Percentiles rank a stretch among this genome's conserved stretches.
Conservation (phyloP, 2,888 invertebrate species). For the Hyposoter dolosus region DNA sequence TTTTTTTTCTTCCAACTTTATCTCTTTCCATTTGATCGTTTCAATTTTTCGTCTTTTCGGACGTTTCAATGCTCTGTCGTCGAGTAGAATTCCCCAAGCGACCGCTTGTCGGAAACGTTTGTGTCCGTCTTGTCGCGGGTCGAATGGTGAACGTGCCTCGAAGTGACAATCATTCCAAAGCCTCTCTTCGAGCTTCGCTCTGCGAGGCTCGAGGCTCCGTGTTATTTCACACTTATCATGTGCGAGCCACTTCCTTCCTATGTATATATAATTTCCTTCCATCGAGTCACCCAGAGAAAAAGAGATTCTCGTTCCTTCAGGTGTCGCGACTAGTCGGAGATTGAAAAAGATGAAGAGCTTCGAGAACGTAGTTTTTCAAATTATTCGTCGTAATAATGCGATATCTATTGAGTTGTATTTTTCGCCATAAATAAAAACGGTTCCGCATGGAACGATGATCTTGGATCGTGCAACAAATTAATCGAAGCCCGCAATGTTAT, state of each 20-base stretch:
- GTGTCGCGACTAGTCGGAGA: conserved; percentile 2
- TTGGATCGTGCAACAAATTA: not conserved
- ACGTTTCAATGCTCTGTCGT: conserved; percentile 29
- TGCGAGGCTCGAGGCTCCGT: conserved; percentile 17
- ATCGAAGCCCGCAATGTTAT: too few relatives aligned
- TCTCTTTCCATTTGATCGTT: conserved; percentile 13
- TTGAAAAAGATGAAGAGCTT: not conserved
- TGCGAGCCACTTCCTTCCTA: conserved; percentile 58
- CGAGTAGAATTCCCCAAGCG: conserved; percentile 44
- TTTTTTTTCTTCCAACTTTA: conserved; percentile 1
- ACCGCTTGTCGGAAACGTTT: conserved; percentile 59
- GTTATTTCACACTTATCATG: conserved; percentile 27
- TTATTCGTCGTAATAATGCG: not conserved
- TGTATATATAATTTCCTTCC: conserved; percentile 54
- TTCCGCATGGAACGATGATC: not conserved
- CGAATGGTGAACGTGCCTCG: conserved; percentile 61
- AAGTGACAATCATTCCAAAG: conserved; percentile 56
- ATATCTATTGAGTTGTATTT: not conserved
- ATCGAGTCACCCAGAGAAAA: conserved; percentile 2
- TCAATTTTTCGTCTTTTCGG: conserved; percentile 16
- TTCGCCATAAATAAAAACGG: not conserved
- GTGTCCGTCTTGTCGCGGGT: conserved; percentile 27
- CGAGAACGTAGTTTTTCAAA: not conserved
- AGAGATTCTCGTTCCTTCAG: conserved; percentile 3
- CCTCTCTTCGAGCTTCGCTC: not conserved